Evolutionary conservation across 2,797 vertebrate species (phyloP).

Genomic region (Echeneis naucrates): DNA sequence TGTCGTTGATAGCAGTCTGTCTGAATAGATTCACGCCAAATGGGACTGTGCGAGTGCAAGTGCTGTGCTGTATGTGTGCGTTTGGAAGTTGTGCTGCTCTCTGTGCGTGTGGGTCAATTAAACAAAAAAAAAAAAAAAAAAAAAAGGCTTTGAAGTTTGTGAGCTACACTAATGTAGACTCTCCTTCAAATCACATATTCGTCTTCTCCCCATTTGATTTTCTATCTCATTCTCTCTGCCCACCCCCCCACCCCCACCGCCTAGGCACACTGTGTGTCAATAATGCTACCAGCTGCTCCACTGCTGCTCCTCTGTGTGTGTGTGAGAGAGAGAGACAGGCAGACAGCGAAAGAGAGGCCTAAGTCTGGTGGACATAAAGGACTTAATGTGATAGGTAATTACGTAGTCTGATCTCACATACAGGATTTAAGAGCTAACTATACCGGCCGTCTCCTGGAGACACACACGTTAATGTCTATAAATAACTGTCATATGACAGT

Average conservation of each 20-base stretch:
- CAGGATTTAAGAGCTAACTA: slow-evolving; percentile 85
- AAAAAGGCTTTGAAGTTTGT: slow-evolving; percentile 57
- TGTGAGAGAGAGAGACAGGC: slow-evolving; percentile 24
- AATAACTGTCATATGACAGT: slow-evolving; percentile 77
- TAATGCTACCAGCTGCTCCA: slow-evolving; percentile 84
- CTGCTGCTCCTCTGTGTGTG: slow-evolving; percentile 65
- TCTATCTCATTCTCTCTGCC: slow-evolving; percentile 38
- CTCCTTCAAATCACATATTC: slow-evolving; percentile 72
- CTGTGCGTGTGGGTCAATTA: slow-evolving; percentile 48
- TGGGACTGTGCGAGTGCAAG: slow-evolving; percentile 29
- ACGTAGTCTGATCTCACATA: slow-evolving; percentile 85
- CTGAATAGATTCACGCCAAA: slow-evolving; percentile 66
- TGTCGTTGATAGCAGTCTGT: slow-evolving; percentile 66
- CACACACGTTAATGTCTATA: slow-evolving; percentile 74
- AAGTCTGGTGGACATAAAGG: slow-evolving; percentile 81
- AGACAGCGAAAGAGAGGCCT: slow-evolving; percentile 54
- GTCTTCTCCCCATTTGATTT: slow-evolving; percentile 65
- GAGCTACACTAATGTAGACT: slow-evolving; percentile 60
- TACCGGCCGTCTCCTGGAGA: slow-evolving; percentile 76
- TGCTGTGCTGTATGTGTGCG: slow-evolving; percentile 4
- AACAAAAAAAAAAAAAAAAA: slow-evolving; percentile 51
- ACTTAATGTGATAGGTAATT: slow-evolving; percentile 86
- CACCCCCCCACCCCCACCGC: slow-evolving; percentile 27
- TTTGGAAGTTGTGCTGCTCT: slow-evolving; percentile 9
- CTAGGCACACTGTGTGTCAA: slow-evolving; percentile 76